Percentiles rank a stretch among this genome's conserved stretches.
Conservation (phyloP, 92 coral and sea anemone genomes). For the Epizoanthus scotinus region DNA sequence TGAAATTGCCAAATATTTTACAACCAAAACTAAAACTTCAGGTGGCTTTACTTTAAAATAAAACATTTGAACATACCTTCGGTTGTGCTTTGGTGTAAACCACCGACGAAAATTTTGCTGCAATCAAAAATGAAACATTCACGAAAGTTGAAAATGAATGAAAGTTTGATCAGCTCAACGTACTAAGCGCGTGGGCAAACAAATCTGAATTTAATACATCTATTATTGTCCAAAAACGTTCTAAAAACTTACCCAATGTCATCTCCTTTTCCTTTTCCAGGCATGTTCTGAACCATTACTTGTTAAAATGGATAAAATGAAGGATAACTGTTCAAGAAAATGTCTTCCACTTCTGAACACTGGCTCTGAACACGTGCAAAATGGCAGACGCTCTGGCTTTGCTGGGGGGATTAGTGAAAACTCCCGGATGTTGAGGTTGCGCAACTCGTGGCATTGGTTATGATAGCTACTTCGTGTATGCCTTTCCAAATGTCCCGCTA, state of each 20-base stretch:
- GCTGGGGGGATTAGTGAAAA: conserved; percentile 15
- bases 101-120: conserved; percentile 97
- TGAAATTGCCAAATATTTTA: conserved; percentile 7
- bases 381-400: conserved; percentile 14
- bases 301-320: background rate
- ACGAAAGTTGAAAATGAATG: background rate
- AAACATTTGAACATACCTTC: conserved; percentile 56
- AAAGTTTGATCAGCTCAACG: background rate
- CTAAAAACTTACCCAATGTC: conserved; percentile 79
- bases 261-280: conserved; percentile 71
- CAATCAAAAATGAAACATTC: conserved; percentile 10
- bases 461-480: background rate
- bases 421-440: conserved; percentile 32
- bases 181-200: no score
- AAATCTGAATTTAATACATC: no score
- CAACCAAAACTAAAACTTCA: background rate
- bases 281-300: conserved; percentile 46
- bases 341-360: no score
- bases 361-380: conserved; percentile 15
- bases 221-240: background rate
- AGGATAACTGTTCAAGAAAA: background rate
- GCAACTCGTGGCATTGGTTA: conserved; percentile 1
- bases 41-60: background rate
- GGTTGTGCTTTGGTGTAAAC: conserved; percentile 73
- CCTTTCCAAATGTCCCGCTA: no score